Base-by-base conservation (phyloP, 2,113 vertebrate genomes). In the Tamias sibiricus region DNA sequence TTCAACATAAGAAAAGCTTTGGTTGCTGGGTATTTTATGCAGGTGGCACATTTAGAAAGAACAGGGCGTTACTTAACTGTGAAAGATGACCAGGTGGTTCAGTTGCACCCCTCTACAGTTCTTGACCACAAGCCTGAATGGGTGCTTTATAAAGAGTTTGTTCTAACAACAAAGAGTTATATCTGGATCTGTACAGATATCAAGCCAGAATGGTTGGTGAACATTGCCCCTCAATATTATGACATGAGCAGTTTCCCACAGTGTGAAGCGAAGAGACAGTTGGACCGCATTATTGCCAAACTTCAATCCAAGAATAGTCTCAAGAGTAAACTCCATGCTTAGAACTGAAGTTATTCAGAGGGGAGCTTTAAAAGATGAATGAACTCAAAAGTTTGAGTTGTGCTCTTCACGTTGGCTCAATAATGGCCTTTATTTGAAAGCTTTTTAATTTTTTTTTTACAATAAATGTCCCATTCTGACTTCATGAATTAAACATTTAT, bases 21-120 rank as follows among this genome's bases (percentile, higher is more conserved):
- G 97, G 99, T 99, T 98, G 99, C 99, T 87, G 99, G 99, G 62
- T 99, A 99, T 99, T 99, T 99, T 98, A 99, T 99, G 99, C 99
- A 99, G 99, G 98, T 99, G 94, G 99, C 99, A 83, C 99, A 99
- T 98, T 98, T 99, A 98, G 99, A 99, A 98, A 99, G 99, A 95
- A 99, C 99, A 8, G 99, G 99, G 68, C 99, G 99, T 97, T 99
- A 99, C 98, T 98, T 99, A 96, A 99, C 99, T 12, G 99, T 99
- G 97, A 99, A 99, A 98, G 99, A 99, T 98, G 99, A 99, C 99
- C 99, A 99, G 87, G 99, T 99, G 96, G 99, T 99, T 71, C 99
- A 99, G 98, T 98, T 99, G 97, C 99, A 99, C 98, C 99, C 99
- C 47, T 99, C 99, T 87, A 99, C 99, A 42, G 99, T 99, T 97